phyloP scores from a whole-genome alignment of 2,113 vertebrate species.

The Silurus meridionalis region DNA sequence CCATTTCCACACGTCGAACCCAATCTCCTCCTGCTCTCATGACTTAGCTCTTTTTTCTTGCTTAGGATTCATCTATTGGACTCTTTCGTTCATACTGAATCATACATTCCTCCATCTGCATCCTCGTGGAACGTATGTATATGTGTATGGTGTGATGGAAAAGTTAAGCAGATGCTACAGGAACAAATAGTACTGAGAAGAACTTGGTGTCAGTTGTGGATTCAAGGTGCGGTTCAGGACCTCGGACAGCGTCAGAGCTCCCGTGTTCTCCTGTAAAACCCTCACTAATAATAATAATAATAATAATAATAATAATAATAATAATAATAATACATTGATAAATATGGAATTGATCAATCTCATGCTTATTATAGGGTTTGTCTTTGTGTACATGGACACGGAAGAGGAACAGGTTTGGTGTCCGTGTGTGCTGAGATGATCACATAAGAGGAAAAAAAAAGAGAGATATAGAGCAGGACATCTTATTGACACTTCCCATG shows the following conservation, averaged over 20 bases:
- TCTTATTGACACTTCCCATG: conserved; percentile 13
- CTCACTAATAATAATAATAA: neutral
- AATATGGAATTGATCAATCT: too few relatives aligned
- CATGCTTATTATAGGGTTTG: too few relatives aligned
- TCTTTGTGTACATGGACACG: neutral
- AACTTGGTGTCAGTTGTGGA: neutral
- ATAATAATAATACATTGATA: neutral
- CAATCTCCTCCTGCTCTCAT: neutral
- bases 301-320: neutral
- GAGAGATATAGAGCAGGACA: neutral
- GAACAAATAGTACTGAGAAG: neutral
- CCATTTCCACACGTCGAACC: neutral
- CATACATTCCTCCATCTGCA: neutral
- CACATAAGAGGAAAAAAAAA: neutral
- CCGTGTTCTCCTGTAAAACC: neutral
- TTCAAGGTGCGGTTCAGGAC: neutral
- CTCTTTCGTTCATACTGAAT: neutral
- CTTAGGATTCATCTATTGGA: neutral
- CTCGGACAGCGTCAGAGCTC: conserved; percentile 9
- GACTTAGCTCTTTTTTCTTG: neutral
- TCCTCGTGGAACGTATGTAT: neutral
- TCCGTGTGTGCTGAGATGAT: neutral
- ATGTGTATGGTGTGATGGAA: neutral
- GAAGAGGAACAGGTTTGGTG: neutral
- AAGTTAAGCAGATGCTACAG: neutral